These are phyloP conservation scores for Xiphophorus hellerii DNA, from an alignment of 2,113 vertebrate species.

Conservation along the genomic window DNA sequence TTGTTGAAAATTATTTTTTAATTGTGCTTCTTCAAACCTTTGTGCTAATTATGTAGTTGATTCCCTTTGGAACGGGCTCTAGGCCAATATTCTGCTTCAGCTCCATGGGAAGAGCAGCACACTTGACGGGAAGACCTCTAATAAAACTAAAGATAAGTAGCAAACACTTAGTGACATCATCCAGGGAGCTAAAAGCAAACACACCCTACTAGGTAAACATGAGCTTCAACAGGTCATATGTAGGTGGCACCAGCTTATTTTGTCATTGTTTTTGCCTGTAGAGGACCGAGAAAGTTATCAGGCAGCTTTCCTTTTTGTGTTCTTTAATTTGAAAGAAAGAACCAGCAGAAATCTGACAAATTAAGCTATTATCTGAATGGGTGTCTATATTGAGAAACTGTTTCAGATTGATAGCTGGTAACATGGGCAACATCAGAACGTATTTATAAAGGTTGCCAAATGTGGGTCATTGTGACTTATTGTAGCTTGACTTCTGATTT, in stretches of 20 bases:
- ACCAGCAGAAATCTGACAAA: too few relatives aligned
- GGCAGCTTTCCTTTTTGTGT: neutral
- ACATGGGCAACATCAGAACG: too few relatives aligned
- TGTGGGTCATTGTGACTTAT: too few relatives aligned
- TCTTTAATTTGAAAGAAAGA: too few relatives aligned
- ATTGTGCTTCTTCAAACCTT: constrained; percentile 66
- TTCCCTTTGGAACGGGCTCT: constrained; percentile 78
- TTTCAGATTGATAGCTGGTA: too few relatives aligned
- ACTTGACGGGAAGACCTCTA: constrained; percentile 81
- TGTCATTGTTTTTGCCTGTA: too few relatives aligned
- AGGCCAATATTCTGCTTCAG: constrained; percentile 73
- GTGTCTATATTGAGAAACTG: too few relatives aligned
- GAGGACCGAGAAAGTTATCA: neutral
- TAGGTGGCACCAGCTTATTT: neutral
- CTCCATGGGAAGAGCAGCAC: constrained; percentile 68
- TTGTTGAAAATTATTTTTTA: neutral
- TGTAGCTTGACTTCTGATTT: too few relatives aligned
- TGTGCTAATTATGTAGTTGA: constrained; percentile 90
- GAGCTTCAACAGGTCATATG: neutral
- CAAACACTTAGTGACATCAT: neutral
- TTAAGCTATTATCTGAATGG: too few relatives aligned
- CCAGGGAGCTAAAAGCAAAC: constrained; percentile 6
- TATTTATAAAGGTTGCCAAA: too few relatives aligned
- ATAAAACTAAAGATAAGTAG: constrained; percentile 83
- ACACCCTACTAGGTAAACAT: neutral